Evolutionary conservation across 2,888 invertebrate species (phyloP).

Genomic region (Polymixis lichenea): DNA sequence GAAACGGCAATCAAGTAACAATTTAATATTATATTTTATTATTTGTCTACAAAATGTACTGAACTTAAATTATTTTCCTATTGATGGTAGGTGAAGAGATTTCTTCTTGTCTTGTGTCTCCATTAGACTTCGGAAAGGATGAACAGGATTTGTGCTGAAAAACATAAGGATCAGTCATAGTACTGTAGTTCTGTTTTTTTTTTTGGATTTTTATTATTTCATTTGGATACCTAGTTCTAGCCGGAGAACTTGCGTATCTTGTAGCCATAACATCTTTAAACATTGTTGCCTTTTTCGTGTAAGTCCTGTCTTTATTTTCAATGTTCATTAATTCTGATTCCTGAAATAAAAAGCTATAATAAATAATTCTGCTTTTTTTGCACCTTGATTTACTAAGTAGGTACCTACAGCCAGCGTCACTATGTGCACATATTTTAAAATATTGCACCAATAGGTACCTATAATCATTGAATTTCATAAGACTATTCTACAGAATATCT

Average conservation of each 20-base stretch:
- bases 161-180: neutral
- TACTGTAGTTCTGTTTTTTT: neutral
- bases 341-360: conserved; percentile 65
- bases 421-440: neutral
- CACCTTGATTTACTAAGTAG: neutral
- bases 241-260: conserved; percentile 74
- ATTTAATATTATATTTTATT: neutral
- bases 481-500: no score
- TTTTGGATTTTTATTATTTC: neutral
- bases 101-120: conserved; percentile 68
- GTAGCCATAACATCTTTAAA: conserved; percentile 81
- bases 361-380: neutral
- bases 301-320: conserved; percentile 80
- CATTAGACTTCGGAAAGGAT: conserved; percentile 82
- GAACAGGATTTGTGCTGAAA: conserved; percentile 85
- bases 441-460: neutral
- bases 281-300: conserved; percentile 80
- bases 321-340: conserved; percentile 74
- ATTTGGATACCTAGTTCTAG: conserved; percentile 72
- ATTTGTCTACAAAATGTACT: conserved; percentile 17
- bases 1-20: no score
- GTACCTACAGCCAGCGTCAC: neutral
- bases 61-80: conserved; percentile 47
- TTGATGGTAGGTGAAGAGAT: conserved; percentile 72
- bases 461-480: no score